These are phyloP conservation scores for Tauraco erythrolophus DNA, from an alignment of 2,113 vertebrate species.

Conservation along the genomic window DNA sequence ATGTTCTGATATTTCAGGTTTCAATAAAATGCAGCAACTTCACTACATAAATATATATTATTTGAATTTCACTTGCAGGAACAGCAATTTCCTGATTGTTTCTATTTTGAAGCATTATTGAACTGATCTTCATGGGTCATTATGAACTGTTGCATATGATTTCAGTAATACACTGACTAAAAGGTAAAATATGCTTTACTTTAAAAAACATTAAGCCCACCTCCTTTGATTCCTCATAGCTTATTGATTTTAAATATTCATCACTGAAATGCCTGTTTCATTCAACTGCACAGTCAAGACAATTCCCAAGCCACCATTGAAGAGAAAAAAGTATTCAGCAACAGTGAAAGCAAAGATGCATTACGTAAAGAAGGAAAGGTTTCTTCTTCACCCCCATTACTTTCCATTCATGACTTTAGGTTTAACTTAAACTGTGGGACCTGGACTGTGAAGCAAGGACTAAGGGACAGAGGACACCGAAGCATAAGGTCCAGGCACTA, in stretches of 20 bases:
- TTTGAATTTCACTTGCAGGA: neutral
- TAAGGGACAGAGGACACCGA: neutral
- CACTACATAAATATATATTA: neutral
- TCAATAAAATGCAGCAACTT: neutral
- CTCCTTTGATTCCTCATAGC: slow-evolving; percentile 80
- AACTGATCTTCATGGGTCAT: neutral
- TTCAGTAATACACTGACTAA: neutral
- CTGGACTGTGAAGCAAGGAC: neutral
- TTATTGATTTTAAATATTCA: slow-evolving; percentile 72
- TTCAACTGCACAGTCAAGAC: slow-evolving; percentile 74
- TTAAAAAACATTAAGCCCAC: slow-evolving; percentile 33
- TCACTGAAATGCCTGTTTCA: slow-evolving; percentile 79
- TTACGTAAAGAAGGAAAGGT: neutral
- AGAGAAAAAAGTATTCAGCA: neutral
- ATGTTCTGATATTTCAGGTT: neutral
- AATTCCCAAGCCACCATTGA: slow-evolving; percentile 77
- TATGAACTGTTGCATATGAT: neutral
- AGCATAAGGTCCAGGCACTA: neutral
- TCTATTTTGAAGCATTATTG: neutral
- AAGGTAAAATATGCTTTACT: neutral
- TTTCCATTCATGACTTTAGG: neutral
- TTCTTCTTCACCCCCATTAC: neutral
- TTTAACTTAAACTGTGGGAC: neutral
- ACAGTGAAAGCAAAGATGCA: neutral
- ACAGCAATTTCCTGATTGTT: neutral